Evolutionary conservation across 2,797 vertebrate genomes (phyloP).

Genomic region (Megalops cyprinoides): DNA sequence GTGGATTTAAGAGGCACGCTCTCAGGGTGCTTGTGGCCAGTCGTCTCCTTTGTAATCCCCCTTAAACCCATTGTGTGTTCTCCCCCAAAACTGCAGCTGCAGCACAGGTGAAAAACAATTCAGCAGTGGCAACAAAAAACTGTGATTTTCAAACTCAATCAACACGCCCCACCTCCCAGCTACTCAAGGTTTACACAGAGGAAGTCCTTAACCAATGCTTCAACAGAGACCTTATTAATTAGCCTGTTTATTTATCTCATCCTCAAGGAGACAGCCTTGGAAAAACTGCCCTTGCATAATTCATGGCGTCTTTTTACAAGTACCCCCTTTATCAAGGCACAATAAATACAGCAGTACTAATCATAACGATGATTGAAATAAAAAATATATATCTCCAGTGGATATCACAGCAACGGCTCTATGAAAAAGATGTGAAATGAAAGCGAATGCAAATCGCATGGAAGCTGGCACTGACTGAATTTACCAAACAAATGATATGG

Average conservation of each 20-base stretch:
- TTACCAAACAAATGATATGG: background rate
- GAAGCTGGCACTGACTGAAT: background rate
- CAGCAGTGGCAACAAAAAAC: background rate
- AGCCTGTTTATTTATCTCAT: background rate
- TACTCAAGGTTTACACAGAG: background rate
- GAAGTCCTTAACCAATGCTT: background rate
- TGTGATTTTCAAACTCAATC: background rate
- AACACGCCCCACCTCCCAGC: background rate
- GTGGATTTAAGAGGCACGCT: background rate
- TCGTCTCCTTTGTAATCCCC: background rate
- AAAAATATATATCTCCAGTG: too few relatives aligned
- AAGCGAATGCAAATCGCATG: background rate
- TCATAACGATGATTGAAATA: background rate
- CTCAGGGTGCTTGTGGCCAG: conserved; percentile 7
- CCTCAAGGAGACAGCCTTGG: conserved; percentile 5
- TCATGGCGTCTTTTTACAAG: background rate
- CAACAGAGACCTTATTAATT: background rate
- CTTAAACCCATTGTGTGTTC: background rate
- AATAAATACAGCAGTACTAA: conserved; percentile 7
- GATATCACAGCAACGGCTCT: too few relatives aligned
- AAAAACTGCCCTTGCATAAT: background rate
- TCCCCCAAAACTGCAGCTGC: background rate
- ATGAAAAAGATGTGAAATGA: too few relatives aligned
- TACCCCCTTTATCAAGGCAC: background rate
- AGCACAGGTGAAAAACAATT: background rate